Base-by-base conservation (phyloP, 1,140 invertebrate genomes). In the Drosophila orosa region DNA sequence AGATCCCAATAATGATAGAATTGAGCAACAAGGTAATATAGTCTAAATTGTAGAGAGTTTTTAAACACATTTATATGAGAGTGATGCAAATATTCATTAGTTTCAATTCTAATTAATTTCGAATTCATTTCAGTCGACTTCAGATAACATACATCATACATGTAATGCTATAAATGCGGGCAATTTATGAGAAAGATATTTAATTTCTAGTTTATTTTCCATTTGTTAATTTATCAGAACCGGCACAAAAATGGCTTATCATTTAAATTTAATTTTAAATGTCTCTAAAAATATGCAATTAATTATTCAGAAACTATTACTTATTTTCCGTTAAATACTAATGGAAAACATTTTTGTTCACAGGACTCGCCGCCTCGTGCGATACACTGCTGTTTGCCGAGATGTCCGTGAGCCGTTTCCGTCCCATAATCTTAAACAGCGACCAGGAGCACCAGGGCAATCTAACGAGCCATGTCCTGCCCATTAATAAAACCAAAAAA, bases 1-100 rank as follows among this genome's bases (percentile, higher is more conserved):
- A 24, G 95, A 96, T 93, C 95, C 95, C 8, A 93, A 94, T 76
- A 93, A 93, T 27, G 94, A 95, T 65, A 94, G 94, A 74, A 96
- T 96, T 73, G 94, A 94, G 72, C 95, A 96, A 75, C 94, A 96
- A 94, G 96, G 95, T 96, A 91, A 47, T 24, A 22, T 4, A 54
- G 39, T 50, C 1, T 3, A 19, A 13, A 4, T 10, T 39, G 1
- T 5, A 5, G 3, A 6, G 7, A 22, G 13, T 22, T 19, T 19
- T 27, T 10, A 8, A 25, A 7, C 15, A 10, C 15, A 22, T 13
- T 15, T 0, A 31, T 13, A 31, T 13, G 15, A 9, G 3, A 19
- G 17, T 1, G 1, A 19, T 15, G 3, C 0, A 15, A 5, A 33
- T 52, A 31, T 33, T 33, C 17, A 33, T 52, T 9, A 33, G 12